Base-by-base conservation (phyloP, 2,113 vertebrate species). In the Clarias magur region DNA sequence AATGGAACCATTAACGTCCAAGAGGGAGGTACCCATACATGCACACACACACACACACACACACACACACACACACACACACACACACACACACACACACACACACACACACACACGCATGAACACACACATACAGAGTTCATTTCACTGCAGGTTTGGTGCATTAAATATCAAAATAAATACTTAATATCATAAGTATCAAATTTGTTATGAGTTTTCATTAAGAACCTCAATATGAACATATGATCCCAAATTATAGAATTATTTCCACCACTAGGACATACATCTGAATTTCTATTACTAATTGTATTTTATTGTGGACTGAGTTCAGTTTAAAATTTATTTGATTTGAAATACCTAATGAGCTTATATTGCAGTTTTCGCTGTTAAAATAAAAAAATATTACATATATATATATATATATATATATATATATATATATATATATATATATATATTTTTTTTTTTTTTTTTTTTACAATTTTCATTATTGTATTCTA, bases 1-100 rank as follows among this genome's bases (percentile, higher is more conserved):
- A 85, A 89, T 85, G 79, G 79, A 87, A 82, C 86, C 83, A 87
- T 87, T 89, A 89, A 60, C 3, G 27, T 82, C 84, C 38, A 38
- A 85, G 53, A 76, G 6, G 19, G 59, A 53, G 67, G 85, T 72
- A 60, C 80, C 57, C 85, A 27, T 54, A 86, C 11, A 23, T 25
- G 15, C 81, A 56, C 21, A n/a, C 57, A 62, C 48, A 16, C 38
- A 85, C 68, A 84, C 72, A 79, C 82, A 72, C 87, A 73, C 65
- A 82, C 63, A 80, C 17, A 76, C 83, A 76, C 70, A 75, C 80
- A 62, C n/a, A 57, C 82, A 84, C 82, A 83, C 42, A 59, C 57
- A 17, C 57, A 67, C 63, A 67, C 63, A 60, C 59, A 59, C 48
- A 48, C 48, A 48, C 7, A 7, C 16, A 62, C 19, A 59, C n/a